Evolutionary conservation across 1,140 invertebrate genomes (phyloP).

Genomic region (Brachionus plicatilis): DNA sequence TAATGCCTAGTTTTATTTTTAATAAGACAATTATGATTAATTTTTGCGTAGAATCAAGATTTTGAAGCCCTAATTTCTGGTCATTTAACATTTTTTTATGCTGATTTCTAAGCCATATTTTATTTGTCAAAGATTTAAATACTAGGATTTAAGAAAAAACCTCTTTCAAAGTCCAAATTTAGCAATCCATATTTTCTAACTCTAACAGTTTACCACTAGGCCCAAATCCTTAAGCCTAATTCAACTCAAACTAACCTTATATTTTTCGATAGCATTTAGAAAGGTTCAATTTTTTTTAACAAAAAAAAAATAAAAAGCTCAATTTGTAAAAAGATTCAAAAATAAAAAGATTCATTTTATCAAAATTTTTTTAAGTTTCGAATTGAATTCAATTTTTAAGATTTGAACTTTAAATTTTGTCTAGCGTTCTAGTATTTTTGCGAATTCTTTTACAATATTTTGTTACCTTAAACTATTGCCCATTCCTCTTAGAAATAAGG

Average conservation of each 20-base stretch:
- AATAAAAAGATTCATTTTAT: neutral
- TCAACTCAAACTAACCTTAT: neutral
- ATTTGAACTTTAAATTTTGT: no score
- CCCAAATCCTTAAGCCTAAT: neutral
- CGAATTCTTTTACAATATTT: no score
- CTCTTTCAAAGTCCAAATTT: neutral
- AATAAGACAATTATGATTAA: neutral
- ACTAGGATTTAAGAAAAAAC: neutral
- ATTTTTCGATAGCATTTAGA: neutral
- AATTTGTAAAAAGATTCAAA: no score
- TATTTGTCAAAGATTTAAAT: neutral
- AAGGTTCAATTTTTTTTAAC: neutral
- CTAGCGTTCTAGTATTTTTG: no score
- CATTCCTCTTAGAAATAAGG: no score
- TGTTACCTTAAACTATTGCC: no score
- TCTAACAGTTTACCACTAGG: neutral
- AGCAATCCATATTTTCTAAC: neutral
- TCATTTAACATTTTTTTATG: neutral
- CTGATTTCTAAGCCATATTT: neutral
- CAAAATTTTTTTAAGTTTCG: no score
- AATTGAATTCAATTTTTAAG: no score
- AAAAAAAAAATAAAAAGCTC: neutral
- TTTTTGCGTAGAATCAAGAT: neutral
- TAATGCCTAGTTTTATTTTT: neutral
- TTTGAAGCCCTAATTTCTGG: neutral